Conservation (phyloP, 2,888 invertebrate species). For the Apamea sordens region DNA sequence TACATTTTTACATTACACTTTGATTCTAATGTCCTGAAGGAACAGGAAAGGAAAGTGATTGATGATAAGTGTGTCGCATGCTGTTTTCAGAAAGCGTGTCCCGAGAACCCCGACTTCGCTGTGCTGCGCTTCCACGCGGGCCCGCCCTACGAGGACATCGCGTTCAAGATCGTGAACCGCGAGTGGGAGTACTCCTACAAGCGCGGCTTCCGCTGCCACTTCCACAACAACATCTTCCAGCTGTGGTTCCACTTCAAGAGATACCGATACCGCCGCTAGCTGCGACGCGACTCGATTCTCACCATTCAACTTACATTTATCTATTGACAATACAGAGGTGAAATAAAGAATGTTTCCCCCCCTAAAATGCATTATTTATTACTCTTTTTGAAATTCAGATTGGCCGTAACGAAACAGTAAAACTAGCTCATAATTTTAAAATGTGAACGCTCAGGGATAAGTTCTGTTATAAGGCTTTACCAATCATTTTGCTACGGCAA, state of each 20-base stretch:
- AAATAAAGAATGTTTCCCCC: constrained; percentile 24
- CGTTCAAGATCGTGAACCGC: constrained; percentile 99
- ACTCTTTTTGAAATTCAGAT: neutral
- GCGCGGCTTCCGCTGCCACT: constrained; percentile 99
- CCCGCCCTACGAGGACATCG: constrained; percentile 99
- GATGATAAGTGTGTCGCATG: neutral
- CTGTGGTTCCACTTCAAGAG: constrained; percentile 99
- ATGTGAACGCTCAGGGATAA: neutral
- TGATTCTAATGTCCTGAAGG: neutral
- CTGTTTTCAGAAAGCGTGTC: constrained; percentile 94
- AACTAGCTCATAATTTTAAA: neutral
- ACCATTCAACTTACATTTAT: neutral
- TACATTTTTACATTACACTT: constrained; percentile 2
- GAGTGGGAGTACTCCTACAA: constrained; percentile 99
- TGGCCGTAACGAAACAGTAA: neutral
- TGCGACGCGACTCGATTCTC: no score
- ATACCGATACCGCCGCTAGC: constrained; percentile 96
- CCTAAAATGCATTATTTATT: constrained; percentile 19
- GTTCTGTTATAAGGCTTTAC: neutral
- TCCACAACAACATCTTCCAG: constrained; percentile 99
- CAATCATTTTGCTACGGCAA: neutral
- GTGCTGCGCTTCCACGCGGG: constrained; percentile 99
- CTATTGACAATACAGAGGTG: neutral
- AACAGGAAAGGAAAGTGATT: neutral
- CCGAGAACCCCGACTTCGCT: constrained; percentile 98